Evolutionary conservation across 2,113 vertebrate species (phyloP).

Genomic region (Arvicanthis niloticus): DNA sequence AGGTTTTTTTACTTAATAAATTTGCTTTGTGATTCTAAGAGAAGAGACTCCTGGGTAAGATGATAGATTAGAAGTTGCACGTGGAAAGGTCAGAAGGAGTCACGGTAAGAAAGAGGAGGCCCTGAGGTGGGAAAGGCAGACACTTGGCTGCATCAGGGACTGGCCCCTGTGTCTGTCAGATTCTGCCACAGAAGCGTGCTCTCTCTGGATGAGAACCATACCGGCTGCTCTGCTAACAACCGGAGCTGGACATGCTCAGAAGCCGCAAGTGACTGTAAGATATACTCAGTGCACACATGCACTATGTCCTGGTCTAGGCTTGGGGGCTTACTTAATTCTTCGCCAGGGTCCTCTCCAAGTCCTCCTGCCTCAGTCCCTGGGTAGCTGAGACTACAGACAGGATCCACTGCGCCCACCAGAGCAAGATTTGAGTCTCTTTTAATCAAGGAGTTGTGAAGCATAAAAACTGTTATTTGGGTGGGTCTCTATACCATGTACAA

Average conservation of each 20-base stretch:
- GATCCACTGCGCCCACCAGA: background rate
- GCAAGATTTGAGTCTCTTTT: slow-evolving; percentile 23
- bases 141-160: background rate
- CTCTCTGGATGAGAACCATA: background rate
- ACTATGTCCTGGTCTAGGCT: background rate
- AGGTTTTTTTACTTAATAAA: background rate
- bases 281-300: background rate
- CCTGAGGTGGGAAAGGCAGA: background rate
- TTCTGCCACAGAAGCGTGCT: background rate
- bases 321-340: background rate
- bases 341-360: background rate
- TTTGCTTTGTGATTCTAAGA: slow-evolving; percentile 30
- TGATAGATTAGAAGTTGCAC: background rate
- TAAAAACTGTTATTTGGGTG: background rate
- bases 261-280: background rate
- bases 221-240: background rate
- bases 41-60: background rate
- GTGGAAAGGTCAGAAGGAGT: too few species aligned
- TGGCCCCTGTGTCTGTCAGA: background rate
- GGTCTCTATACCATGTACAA: background rate
- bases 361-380: background rate
- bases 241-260: background rate
- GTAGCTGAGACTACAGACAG: background rate
- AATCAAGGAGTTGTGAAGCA: background rate
- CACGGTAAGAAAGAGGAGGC: background rate